Evolutionary conservation across 2,113 vertebrate species (phyloP).

Genomic region (Mionectes macconnelli): DNA sequence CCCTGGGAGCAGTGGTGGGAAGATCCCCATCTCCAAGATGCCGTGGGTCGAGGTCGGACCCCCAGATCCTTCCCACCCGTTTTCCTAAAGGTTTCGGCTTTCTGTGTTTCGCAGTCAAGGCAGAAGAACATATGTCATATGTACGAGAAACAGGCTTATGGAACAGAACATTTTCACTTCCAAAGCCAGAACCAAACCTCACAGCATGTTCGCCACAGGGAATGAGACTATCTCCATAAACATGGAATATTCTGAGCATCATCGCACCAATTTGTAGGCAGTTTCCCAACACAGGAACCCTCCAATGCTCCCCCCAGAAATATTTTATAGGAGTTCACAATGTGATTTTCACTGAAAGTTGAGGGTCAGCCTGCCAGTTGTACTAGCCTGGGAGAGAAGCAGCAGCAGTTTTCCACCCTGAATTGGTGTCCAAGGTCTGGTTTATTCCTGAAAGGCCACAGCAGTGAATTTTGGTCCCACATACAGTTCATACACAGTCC

Average conservation of each 20-base stretch:
- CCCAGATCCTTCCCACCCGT: accelerated
- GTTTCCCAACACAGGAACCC: background rate
- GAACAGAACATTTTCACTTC: background rate
- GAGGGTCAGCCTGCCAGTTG: background rate
- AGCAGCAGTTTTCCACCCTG: background rate
- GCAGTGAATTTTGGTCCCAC: accelerated
- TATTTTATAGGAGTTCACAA: accelerated
- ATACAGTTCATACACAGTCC: accelerated
- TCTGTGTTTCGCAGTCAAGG: background rate
- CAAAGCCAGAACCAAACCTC: background rate
- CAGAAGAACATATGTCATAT: accelerated
- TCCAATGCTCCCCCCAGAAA: background rate
- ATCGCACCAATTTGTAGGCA: background rate
- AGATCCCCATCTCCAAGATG: background rate
- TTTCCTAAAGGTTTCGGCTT: background rate
- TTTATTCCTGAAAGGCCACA: accelerated
- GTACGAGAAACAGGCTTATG: accelerated
- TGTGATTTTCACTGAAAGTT: background rate
- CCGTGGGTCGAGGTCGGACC: background rate
- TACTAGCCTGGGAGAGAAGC: background rate
- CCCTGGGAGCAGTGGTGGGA: background rate
- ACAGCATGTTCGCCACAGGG: accelerated
- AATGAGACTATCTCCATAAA: accelerated
- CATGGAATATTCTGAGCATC: accelerated
- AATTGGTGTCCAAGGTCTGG: accelerated